A percentile compares a stretch with the other conserved stretches of the same genome.
phyloP scores from a whole-genome alignment of 2,888 invertebrate genomes.

The Apoda limacodes region DNA sequence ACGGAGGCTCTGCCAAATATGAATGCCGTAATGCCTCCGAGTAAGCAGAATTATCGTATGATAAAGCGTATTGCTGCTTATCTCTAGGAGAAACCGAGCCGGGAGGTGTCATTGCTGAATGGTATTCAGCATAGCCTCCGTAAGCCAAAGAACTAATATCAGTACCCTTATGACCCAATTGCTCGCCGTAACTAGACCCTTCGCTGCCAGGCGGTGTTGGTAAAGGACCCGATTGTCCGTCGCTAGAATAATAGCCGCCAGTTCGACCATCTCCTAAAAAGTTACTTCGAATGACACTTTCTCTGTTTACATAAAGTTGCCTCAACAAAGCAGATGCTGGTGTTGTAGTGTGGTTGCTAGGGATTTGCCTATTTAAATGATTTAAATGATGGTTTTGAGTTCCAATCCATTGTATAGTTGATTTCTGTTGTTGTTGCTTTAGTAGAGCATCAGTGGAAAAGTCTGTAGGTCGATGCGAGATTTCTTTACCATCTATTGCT shows the following conservation, averaged over 20 bases:
- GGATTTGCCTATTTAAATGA: conserved; percentile 71
- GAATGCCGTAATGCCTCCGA: conserved; percentile 72
- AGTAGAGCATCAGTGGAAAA: conserved; percentile 88
- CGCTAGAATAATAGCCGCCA: conserved; percentile 64
- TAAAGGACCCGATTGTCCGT: conserved; percentile 78
- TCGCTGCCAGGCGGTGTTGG: conserved; percentile 94
- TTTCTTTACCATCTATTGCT: conserved; percentile 63
- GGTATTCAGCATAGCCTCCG: conserved; percentile 81
- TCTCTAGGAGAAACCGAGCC: conserved; percentile 97
- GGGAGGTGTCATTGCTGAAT: conserved; percentile 96
- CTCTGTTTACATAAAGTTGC: conserved; percentile 92
- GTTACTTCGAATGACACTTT: conserved; percentile 94
- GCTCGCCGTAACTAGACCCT: conserved; percentile 78
- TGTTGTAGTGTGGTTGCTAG: conserved; percentile 69
- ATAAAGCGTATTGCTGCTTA: conserved; percentile 73
- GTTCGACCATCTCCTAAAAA: conserved; percentile 65
- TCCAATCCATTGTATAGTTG: conserved; percentile 94
- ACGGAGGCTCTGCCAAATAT: conserved; percentile 61
- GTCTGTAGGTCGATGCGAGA: conserved; percentile 81
- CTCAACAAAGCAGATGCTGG: conserved; percentile 91
- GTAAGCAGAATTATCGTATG: conserved; percentile 72
- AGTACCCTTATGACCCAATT: conserved; percentile 64
- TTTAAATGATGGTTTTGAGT: conserved; percentile 77
- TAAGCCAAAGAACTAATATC: conserved; percentile 72
- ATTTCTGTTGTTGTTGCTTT: conserved; percentile 82